These are phyloP conservation scores for Aethina tumida DNA, from an alignment of 1,140 invertebrate genomes.

Conservation along the genomic window DNA sequence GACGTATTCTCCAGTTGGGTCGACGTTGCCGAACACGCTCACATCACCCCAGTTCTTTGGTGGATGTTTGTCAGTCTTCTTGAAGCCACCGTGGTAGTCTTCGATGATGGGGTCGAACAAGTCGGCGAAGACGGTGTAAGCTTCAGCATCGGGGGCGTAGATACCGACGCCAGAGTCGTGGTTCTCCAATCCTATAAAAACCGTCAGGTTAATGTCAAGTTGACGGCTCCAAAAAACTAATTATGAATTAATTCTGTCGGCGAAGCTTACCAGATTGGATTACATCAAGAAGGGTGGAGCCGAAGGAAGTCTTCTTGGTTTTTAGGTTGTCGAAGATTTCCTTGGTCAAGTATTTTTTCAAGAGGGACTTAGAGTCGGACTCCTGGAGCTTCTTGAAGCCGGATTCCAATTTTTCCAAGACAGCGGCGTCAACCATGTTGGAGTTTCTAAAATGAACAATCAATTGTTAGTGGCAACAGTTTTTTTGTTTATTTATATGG, in stretches of 20 bases:
- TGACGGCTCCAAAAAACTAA: no score
- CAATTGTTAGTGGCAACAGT: no score
- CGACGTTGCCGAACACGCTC: constrained; percentile 77
- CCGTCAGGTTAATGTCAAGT: constrained; percentile 3
- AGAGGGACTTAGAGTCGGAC: constrained; percentile 85
- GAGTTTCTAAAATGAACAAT: constrained; percentile 47
- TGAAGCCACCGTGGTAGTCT: constrained; percentile 91
- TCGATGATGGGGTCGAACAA: constrained; percentile 95
- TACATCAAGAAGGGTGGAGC: constrained; percentile 80
- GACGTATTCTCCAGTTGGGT: constrained; percentile 80
- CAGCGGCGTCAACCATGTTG: constrained; percentile 78
- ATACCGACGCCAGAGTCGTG: constrained; percentile 87
- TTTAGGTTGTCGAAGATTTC: constrained; percentile 86
- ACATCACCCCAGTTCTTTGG: constrained; percentile 89
- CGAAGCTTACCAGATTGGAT: constrained; percentile 72
- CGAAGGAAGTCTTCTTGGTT: constrained; percentile 83
- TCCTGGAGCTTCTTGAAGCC: constrained; percentile 78
- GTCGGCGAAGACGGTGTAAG: constrained; percentile 82
- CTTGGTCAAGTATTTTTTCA: constrained; percentile 89
- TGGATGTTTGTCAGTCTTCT: constrained; percentile 87
- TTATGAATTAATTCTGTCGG: no score
- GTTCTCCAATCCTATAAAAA: constrained; percentile 67
- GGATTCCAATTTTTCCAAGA: constrained; percentile 80
- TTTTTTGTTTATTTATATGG: not conserved
- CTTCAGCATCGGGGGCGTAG: constrained; percentile 90